Evolutionary conservation across 2,113 vertebrate genomes (phyloP), one percentile per base, ranked within the genome.

Genomic region (Saguinus imperator): DNA sequence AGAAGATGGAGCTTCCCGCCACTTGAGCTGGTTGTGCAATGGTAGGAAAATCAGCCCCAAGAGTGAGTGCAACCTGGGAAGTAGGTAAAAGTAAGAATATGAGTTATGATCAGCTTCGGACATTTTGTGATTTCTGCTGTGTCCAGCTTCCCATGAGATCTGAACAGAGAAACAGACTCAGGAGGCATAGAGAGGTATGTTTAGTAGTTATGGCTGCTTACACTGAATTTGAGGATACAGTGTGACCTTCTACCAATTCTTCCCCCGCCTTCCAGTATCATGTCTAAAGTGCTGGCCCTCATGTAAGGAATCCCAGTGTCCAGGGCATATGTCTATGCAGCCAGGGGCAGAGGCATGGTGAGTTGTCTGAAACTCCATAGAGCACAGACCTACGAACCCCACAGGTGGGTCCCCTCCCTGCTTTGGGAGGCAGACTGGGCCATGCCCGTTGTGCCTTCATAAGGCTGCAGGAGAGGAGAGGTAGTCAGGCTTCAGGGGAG

Each of bases 331-430:
- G 21, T 12, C 35, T 13, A 27, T 0, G 1, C 17, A 25, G 10
- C 20, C 21, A 12, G 13, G 0, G 0, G 0, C 45, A 43, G 29
- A n/a, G 66, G 1, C 8, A 2, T 5, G 6, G 4, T 2, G 14
- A 8, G 6, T 23, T 72, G 27, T 11, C n/a, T 37, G 29, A 11
- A 1, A 0, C 6, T 40, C 43, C 5, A 5, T 1, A 17, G 89
- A 64, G 29, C 20, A 18, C 16, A 58, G 14, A 29, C 0, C 52
- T 57, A 25, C 1, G 57, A 32, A 23, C 12, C 29, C 45, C 75
- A 75, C 1, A 17, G 40, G 20, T 1, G 27, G 3, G 17, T 29
- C 27, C 76, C 21, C 20, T 43, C 25, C 14, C 40, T 68, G 50
- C 57, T 82, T 73, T 32, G 2, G 32, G 58, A 52, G 45, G 37